Percentiles rank a stretch among this genome's conserved stretches.
Evolutionary conservation across 2,797 vertebrate species (phyloP).

Genomic region (Falco naumanni): DNA sequence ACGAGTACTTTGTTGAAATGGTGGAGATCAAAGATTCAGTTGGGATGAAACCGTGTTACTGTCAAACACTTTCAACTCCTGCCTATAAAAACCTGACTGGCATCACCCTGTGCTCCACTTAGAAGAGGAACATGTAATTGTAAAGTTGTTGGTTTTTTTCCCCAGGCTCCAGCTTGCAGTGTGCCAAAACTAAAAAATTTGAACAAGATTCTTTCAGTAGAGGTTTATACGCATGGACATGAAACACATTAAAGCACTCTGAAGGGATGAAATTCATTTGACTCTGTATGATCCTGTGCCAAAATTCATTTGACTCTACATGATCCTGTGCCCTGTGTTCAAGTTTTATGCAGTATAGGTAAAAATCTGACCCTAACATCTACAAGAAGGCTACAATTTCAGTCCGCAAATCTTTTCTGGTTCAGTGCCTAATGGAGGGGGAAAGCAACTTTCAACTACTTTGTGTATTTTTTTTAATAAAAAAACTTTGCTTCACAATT

Average conservation of each 20-base stretch:
- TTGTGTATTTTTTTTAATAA: neutral
- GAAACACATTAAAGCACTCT: neutral
- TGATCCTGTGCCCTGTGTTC: neutral
- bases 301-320: neutral
- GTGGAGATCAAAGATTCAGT: neutral
- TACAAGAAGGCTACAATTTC: neutral
- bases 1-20: neutral
- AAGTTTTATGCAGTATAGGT: neutral
- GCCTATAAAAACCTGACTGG: neutral
- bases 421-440: neutral
- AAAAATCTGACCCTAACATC: neutral
- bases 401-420: neutral
- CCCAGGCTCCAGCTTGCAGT: neutral
- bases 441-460: neutral
- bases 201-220: neutral
- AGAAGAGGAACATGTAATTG: neutral
- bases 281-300: neutral
- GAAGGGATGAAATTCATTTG: neutral
- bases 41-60: neutral
- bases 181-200: neutral
- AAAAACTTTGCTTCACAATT: neutral
- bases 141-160: neutral
- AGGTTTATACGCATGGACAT: neutral
- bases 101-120: neutral
- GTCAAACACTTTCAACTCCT: neutral